A percentile compares a stretch with the other conserved stretches of the same genome.
phyloP scores from a whole-genome alignment of 2,113 vertebrate species.

The Pteronura brasiliensis region DNA sequence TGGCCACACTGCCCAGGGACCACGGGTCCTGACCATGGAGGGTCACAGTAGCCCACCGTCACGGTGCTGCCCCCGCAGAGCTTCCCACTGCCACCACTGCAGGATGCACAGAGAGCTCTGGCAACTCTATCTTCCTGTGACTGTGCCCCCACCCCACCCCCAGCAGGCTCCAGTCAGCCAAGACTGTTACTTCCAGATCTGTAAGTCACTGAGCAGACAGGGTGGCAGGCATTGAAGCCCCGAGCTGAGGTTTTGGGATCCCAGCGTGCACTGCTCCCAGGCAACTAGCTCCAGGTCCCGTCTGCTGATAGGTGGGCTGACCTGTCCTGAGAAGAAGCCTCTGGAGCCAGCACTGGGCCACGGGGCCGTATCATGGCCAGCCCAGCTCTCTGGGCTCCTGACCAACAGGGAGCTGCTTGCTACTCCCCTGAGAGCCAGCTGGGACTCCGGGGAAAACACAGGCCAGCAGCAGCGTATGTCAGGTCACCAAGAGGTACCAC shows the following conservation, averaged over 20 bases:
- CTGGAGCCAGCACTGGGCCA: not conserved
- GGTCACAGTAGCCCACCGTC: not conserved
- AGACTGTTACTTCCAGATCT: not conserved
- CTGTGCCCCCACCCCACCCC: not conserved
- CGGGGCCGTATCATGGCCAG: fast-evolving
- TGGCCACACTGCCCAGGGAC: not conserved
- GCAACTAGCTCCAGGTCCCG: not conserved
- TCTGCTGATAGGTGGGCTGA: not conserved
- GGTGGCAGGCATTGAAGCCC: not conserved
- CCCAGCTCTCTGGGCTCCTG: not conserved
- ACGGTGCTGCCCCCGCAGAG: fast-evolving
- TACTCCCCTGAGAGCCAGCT: fast-evolving
- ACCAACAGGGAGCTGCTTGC: not conserved
- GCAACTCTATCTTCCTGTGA: fast-evolving
- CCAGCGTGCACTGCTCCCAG: not conserved
- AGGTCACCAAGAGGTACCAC: not conserved
- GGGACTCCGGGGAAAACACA: not conserved
- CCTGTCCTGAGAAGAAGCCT: not conserved
- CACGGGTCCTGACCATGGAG: fast-evolving
- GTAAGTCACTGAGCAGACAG: not conserved
- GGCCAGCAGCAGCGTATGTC: not conserved
- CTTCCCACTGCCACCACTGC: not conserved
- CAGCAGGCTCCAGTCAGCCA: not conserved
- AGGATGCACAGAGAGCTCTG: fast-evolving
- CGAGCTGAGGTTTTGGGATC: too few species aligned